Evolutionary conservation across 2,888 invertebrate genomes (phyloP).

Genomic region (Theretra japonica): DNA sequence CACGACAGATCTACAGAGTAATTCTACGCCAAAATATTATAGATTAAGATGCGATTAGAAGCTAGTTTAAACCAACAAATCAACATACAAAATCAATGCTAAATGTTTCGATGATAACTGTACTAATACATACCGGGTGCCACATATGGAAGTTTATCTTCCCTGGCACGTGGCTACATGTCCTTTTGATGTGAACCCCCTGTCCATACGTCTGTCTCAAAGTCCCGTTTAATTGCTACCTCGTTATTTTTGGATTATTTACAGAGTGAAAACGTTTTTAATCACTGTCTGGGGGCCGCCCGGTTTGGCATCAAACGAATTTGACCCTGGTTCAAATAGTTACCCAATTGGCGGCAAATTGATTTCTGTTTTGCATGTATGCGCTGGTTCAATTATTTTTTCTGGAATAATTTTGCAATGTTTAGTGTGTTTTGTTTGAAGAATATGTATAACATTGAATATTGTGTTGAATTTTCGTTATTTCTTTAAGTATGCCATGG

Average conservation of each 20-base stretch:
- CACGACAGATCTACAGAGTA: no score
- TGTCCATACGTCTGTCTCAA: conserved; percentile 70
- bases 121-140: conserved; percentile 19
- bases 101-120: neutral
- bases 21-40: no score
- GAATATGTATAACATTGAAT: neutral
- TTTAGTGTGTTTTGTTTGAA: neutral
- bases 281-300: conserved; percentile 56
- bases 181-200: conserved; percentile 72
- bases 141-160: conserved; percentile 43
- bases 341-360: conserved; percentile 69
- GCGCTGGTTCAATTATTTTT: conserved; percentile 22
- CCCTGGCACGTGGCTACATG: conserved; percentile 54
- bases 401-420: neutral
- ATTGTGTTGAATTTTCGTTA: no score
- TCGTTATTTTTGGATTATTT: conserved; percentile 85
- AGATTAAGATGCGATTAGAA: no score
- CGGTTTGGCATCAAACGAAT: conserved; percentile 64
- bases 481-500: no score
- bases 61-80: no score
- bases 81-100: no score
- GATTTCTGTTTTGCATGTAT: conserved; percentile 42
- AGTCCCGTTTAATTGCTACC: conserved; percentile 80
- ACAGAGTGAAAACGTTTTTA: conserved; percentile 68
- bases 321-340: conserved; percentile 56